Percentiles rank a stretch among this genome's conserved stretches.
Evolutionary conservation across 2,888 invertebrate species (phyloP).

Genomic region (Archaeoteleia sp.): DNA sequence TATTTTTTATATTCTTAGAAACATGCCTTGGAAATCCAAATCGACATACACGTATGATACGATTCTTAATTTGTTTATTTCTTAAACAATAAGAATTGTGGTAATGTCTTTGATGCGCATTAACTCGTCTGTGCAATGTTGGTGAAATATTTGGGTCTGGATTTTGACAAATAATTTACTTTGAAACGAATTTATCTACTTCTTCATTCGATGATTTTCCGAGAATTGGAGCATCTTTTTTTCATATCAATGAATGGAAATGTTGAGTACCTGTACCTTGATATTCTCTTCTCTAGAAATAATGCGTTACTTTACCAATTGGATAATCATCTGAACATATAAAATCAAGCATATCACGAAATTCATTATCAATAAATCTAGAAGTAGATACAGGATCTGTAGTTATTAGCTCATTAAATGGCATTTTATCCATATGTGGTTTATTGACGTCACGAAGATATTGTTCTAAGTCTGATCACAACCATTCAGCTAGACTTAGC

Average conservation of each 20-base stretch:
- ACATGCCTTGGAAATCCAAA: constrained; percentile 53
- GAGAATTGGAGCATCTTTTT: constrained; percentile 58
- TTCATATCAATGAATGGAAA: constrained; percentile 62
- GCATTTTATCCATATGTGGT: constrained; percentile 49
- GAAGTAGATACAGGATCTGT: constrained; percentile 63
- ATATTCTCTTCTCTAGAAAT: constrained; percentile 58
- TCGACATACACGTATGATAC: constrained; percentile 38
- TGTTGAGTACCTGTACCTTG: constrained; percentile 56
- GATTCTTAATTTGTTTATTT: constrained; percentile 35
- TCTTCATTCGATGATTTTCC: constrained; percentile 54
- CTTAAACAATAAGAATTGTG: constrained; percentile 55
- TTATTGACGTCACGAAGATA: constrained; percentile 60
- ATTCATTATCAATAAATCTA: constrained; percentile 63
- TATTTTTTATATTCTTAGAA: too few species aligned
- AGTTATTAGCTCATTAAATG: constrained; percentile 58
- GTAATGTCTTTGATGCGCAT: constrained; percentile 53
- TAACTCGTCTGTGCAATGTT: constrained; percentile 39
- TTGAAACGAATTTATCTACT: constrained; percentile 53
- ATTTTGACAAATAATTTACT: constrained; percentile 56
- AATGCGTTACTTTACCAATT: constrained; percentile 55
- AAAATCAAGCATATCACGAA: constrained; percentile 61
- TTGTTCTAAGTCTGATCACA: constrained; percentile 58
- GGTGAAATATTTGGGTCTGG: constrained; percentile 50
- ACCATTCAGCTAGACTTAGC: constrained; percentile 55
- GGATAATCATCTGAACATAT: constrained; percentile 44